A percentile compares a stretch with the other conserved stretches of the same genome.
phyloP scores from a whole-genome alignment of 2,797 vertebrate genomes.

The Odontamblyopus rebecca region DNA sequence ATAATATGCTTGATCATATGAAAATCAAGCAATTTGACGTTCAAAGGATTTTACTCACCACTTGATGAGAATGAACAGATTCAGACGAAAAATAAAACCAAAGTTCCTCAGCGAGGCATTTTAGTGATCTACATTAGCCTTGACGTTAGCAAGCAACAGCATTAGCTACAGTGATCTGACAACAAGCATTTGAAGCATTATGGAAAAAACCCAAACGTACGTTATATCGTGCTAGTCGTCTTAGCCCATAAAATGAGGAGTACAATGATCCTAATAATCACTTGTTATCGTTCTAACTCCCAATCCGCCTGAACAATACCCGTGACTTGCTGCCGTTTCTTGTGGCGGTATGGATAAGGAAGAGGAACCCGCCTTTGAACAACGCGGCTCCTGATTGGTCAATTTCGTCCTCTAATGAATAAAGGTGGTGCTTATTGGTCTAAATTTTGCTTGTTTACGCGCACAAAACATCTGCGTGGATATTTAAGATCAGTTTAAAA shows the following conservation, averaged over 20 bases:
- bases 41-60: conserved; percentile 12
- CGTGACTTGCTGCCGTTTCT: conserved; percentile 20
- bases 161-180: not conserved
- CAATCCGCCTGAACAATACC: conserved; percentile 24
- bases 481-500: not conserved
- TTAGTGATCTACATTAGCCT: not conserved
- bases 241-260: fast-evolving
- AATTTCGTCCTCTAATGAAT: conserved; percentile 9
- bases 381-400: conserved; percentile 56
- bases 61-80: not conserved
- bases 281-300: not conserved
- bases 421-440: conserved; percentile 53
- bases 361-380: conserved; percentile 37
- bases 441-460: not conserved
- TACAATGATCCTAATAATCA: too few relatives aligned
- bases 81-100: not conserved
- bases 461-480: not conserved
- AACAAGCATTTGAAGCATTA: not conserved
- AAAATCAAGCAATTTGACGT: not conserved
- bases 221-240: fast-evolving
- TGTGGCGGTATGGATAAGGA: conserved; percentile 3
- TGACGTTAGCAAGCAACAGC: conserved; percentile 51
- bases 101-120: not conserved
- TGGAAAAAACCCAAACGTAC: fast-evolving
- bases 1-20: not conserved